Base-by-base conservation (phyloP, 2,888 invertebrate genomes). In the Gandaritis pyraliata region DNA sequence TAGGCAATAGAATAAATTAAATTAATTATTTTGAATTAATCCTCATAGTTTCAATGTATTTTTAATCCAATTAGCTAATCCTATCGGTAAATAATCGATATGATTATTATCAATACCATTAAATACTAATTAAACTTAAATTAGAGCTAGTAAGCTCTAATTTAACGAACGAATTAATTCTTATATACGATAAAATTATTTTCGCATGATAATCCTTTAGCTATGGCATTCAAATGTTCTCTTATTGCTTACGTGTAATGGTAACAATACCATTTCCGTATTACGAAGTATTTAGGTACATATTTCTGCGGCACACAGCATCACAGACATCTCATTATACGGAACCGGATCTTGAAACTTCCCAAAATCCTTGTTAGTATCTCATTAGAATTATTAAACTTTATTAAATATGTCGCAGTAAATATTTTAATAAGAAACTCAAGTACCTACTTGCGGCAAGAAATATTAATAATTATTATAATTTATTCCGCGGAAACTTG, bases 401-500 rank as follows among this genome's bases (percentile, higher is more conserved):
- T 63, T 45, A 66, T 60, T 55, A 52, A 64, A 64, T 62, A 52
- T 64, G 58, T 12, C 48, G 52, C 57, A 36, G 58, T 65, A 64
- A 58, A 64, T 66, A 68, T 68, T 67, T 65, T 71, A 68, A 68
- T 67, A 68, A 65, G 50, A 30, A 43, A 55, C 50, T 43, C 62
- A 59, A 64, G 66, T 61, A 54, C 33, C 10, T 33, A 33, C 63
- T 55, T 45, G 23, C 47, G 49, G 52, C 53, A 51, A 63, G 66
- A 66, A 69, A 58, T 71, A 64, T 69, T 66, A 60, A 65, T 72
- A 72, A 74, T 76, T 74, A 75, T 73, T 71, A 67, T 72, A 77
- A 77, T 75, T 77, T 78, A 74, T 76, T 69, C 75, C 48, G 58
- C 65, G 68, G 67, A 72, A 75, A 72, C 70, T 68, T 52, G 58